A percentile compares a stretch with the other conserved stretches of the same genome.
Evolutionary conservation across 2,888 invertebrate genomes (phyloP).

Genomic region (Scaptomyza reducta): DNA sequence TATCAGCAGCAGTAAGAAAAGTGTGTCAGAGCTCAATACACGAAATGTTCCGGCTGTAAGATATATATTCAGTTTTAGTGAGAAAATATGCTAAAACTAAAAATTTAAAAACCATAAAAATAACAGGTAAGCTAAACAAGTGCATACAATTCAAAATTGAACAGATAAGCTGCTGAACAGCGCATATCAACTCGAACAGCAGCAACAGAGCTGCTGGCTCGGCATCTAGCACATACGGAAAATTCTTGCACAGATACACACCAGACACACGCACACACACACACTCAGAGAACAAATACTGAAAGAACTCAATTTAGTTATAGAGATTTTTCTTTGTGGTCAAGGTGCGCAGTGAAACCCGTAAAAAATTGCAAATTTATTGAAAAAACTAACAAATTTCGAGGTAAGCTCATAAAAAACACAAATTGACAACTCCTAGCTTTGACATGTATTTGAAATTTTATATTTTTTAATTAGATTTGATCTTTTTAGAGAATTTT

Average conservation of each 20-base stretch:
- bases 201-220: not conserved
- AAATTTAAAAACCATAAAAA: no score
- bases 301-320: conserved; percentile 66
- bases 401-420: conserved; percentile 73
- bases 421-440: not conserved
- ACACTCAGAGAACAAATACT: conserved; percentile 5
- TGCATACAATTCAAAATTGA: not conserved
- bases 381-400: conserved; percentile 83
- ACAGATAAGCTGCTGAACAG: not conserved
- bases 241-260: conserved; percentile 68
- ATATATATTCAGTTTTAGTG: conserved; percentile 1
- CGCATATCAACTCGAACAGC: not conserved
- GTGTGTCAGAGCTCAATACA: conserved; percentile 61
- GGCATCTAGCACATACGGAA: conserved; percentile 37
- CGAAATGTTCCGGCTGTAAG: conserved; percentile 14
- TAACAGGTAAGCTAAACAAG: not conserved
- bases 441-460: conserved; percentile 21
- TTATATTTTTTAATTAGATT: conserved; percentile 10
- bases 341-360: conserved; percentile 70
- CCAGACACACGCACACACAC: conserved; percentile 52
- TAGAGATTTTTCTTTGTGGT: conserved; percentile 78
- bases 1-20: conserved; percentile 56
- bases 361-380: conserved; percentile 84
- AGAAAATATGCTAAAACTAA: not conserved
- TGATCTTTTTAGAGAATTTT: not conserved